A percentile compares a stretch with the other conserved stretches of the same genome.
Evolutionary conservation across 2,888 invertebrate species (phyloP).

Genomic region (Imbricaverruca yamaguchii): DNA sequence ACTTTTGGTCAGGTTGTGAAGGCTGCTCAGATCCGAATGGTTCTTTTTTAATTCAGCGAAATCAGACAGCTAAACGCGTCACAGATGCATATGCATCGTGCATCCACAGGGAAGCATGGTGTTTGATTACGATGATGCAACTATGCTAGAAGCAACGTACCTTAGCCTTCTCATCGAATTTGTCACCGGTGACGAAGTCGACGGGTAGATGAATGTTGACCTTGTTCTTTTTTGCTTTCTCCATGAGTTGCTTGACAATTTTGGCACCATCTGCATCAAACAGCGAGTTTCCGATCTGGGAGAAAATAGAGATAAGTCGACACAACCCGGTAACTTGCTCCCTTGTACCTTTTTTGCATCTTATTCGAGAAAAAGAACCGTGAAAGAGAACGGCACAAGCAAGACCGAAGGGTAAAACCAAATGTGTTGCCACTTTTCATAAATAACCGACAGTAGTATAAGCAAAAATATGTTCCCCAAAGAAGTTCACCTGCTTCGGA

Average conservation of each 20-base stretch:
- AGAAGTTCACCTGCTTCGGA: background rate
- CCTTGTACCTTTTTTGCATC: too few relatives aligned
- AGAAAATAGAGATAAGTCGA: too few relatives aligned
- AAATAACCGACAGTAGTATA: background rate
- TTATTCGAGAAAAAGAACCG: background rate
- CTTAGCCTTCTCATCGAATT: constrained; percentile 85
- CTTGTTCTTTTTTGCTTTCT: constrained; percentile 84
- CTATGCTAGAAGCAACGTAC: constrained; percentile 28
- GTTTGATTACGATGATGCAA: too few relatives aligned
- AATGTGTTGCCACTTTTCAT: too few relatives aligned
- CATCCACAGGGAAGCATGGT: too few relatives aligned
- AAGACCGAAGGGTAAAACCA: too few relatives aligned
- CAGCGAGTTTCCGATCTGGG: background rate
- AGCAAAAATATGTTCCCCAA: background rate
- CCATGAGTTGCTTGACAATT: constrained; percentile 79
- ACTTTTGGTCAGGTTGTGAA: too few relatives aligned
- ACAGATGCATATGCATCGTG: too few relatives aligned
- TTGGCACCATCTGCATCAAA: constrained; percentile 89
- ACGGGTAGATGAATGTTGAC: constrained; percentile 90
- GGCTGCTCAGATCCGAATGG: too few relatives aligned
- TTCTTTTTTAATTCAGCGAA: too few relatives aligned
- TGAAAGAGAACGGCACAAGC: background rate
- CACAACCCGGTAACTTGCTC: too few relatives aligned
- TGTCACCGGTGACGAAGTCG: constrained; percentile 91
- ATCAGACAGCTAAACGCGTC: too few relatives aligned